Evolutionary conservation across 2,797 vertebrate genomes (phyloP).

Genomic region (Diceros bicornis): DNA sequence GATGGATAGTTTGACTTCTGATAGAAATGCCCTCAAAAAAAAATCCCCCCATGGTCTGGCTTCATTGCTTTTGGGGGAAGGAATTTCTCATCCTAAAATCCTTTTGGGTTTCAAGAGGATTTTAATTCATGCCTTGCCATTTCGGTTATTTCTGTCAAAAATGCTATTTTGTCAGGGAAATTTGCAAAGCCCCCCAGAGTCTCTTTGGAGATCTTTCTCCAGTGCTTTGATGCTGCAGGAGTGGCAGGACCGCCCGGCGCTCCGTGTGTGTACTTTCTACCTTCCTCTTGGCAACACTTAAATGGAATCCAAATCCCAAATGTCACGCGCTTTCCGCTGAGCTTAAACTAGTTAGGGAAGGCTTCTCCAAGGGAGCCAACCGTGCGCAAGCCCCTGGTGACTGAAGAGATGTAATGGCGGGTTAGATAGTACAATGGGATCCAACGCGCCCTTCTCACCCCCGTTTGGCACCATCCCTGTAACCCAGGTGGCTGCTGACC

Average conservation of each 20-base stretch:
- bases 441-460: neutral
- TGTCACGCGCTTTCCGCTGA: conserved; percentile 2
- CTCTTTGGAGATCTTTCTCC: conserved; percentile 35
- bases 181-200: neutral
- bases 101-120: conserved; percentile 63
- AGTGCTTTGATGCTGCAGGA: neutral
- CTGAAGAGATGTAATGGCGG: neutral
- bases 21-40: neutral
- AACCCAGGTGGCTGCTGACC: neutral
- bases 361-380: neutral
- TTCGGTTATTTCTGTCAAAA: conserved; percentile 31
- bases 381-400: neutral
- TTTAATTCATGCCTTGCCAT: conserved; percentile 35
- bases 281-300: conserved; percentile 62
- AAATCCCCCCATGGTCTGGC: neutral
- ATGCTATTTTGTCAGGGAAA: conserved; percentile 56
- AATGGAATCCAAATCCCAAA: conserved; percentile 61
- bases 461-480: neutral
- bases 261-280: neutral
- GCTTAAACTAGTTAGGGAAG: neutral
- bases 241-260: neutral
- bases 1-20: neutral
- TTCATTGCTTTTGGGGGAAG: conserved; percentile 12
- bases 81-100: conserved; percentile 54
- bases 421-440: neutral